A percentile compares a stretch with the other conserved stretches of the same genome.
These are phyloP conservation scores for Hirundichthys speculiger DNA, from an alignment of 2,113 vertebrate genomes.

Conservation along the genomic window DNA sequence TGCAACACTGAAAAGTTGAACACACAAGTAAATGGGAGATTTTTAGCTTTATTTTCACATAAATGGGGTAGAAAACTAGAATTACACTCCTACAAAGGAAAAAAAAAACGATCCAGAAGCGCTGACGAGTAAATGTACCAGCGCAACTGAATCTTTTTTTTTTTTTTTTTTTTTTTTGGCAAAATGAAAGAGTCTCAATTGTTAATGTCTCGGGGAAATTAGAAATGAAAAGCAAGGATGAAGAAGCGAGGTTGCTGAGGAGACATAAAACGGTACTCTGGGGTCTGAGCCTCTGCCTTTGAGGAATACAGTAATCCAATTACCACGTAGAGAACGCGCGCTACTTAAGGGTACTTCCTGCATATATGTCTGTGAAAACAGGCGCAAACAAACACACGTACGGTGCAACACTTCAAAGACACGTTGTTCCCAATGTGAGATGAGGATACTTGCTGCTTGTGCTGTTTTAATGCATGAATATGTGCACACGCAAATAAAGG, in stretches of 20 bases:
- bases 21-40: slow-evolving; percentile 11
- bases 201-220: slow-evolving; percentile 68
- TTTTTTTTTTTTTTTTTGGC: slow-evolving; percentile 10
- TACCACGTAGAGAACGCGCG: slow-evolving; percentile 69
- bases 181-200: slow-evolving; percentile 62
- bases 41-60: slow-evolving; percentile 19
- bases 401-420: slow-evolving; percentile 66
- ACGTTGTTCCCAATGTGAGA: slow-evolving; percentile 42
- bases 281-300: slow-evolving; percentile 57
- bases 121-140: no score
- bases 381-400: slow-evolving; percentile 24
- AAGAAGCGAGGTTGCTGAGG: slow-evolving; percentile 65
- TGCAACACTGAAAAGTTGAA: slow-evolving; percentile 37
- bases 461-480: slow-evolving; percentile 55
- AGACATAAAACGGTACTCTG: slow-evolving; percentile 72
- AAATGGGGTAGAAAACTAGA: slow-evolving; percentile 68
- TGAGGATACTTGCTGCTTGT: slow-evolving; percentile 39
- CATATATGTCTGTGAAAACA: slow-evolving; percentile 53
- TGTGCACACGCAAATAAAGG: slow-evolving; percentile 25
- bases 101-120: no score
- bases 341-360: slow-evolving; percentile 64
- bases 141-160: slow-evolving; percentile 48
- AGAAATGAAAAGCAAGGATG: slow-evolving; percentile 63
- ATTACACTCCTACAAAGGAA: slow-evolving; percentile 60
- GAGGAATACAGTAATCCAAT: slow-evolving; percentile 78